Conservation (phyloP, 1,140 invertebrate genomes). For the Galleria mellonella region DNA sequence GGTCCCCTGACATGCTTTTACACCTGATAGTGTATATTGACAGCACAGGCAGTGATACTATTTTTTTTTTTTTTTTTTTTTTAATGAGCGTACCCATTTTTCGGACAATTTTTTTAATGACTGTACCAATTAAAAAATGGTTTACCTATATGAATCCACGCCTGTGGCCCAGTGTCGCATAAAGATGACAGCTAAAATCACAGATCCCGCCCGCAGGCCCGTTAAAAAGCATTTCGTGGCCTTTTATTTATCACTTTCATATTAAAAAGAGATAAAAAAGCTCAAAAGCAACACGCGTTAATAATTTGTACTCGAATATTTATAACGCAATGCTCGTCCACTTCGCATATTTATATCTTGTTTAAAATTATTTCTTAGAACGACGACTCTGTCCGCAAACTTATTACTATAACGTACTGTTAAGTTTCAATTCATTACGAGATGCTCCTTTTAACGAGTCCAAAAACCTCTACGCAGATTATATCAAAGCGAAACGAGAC, state of each 20-base stretch:
- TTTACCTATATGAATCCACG: too few relatives aligned
- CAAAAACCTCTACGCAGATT: background rate
- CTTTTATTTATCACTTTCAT: slow-evolving; percentile 41
- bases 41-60: too few relatives aligned
- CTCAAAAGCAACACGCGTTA: slow-evolving; percentile 14
- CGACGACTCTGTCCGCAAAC: background rate
- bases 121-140: too few relatives aligned
- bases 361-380: background rate
- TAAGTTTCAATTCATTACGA: background rate
- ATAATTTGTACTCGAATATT: slow-evolving; percentile 15
- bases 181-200: slow-evolving; percentile 47
- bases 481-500: too few relatives aligned
- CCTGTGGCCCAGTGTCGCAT: slow-evolving; percentile 22
- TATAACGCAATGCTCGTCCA: slow-evolving; percentile 1
- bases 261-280: slow-evolving; percentile 16
- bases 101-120: too few relatives aligned
- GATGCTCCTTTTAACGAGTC: background rate
- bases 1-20: too few relatives aligned
- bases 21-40: too few relatives aligned
- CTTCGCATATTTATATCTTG: slow-evolving; percentile 10
- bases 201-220: slow-evolving; percentile 22
- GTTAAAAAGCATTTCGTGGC: slow-evolving; percentile 56
- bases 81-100: too few relatives aligned
- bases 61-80: too few relatives aligned
- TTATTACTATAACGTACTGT: background rate